Base-by-base conservation (phyloP, 2,888 invertebrate species). In the Drosophila mayaguana region DNA sequence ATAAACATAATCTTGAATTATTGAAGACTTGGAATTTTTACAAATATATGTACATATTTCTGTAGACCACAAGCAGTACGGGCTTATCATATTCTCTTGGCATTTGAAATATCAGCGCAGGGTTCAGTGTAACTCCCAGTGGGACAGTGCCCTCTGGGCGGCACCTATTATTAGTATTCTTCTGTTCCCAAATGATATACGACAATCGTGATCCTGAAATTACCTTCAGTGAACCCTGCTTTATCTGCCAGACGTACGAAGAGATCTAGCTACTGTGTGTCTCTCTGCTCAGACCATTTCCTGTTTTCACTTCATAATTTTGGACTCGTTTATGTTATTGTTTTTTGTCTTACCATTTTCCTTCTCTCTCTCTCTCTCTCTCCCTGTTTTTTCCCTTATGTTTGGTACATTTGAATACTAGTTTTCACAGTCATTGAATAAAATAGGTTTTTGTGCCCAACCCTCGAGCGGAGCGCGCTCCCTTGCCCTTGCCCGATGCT, bases 371-470 rank as follows among this genome's bases (percentile, higher is more conserved):
- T 20, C 2, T 2, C 11, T 43, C 12, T 38, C 3, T 34, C 18
- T 18, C 4, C 5, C 11, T 43, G 6, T 42, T 12, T 5, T 12
- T 11, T 43, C 7, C n/a, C 3, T 36, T 9, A 36, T 54, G 25
- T 54, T 18, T 34, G 43, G 34, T 43, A 34, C 20, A 56, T 56
- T 56, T 56, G 56, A 56, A 56, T 56, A 55, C 55, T 32, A 42
- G 55, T 55, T 55, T 45, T 43, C 43, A 32, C 16, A 56, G 56
- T 55, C 55, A 55, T 55, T 55, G 14, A 55, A 42, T 55, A 9
- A 42, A 43, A 43, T 34, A 12, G 11, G 34, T 34, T 34, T 34
- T 34, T 34, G n/a, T 43, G 40, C 40, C 25, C 40, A 28, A 54
- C 54, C 54, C 54, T 34, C 43, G 20, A 32, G 14, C 7, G 9